Conservation (phyloP, 2,888 invertebrate genomes). For the Drosophila cognata region DNA sequence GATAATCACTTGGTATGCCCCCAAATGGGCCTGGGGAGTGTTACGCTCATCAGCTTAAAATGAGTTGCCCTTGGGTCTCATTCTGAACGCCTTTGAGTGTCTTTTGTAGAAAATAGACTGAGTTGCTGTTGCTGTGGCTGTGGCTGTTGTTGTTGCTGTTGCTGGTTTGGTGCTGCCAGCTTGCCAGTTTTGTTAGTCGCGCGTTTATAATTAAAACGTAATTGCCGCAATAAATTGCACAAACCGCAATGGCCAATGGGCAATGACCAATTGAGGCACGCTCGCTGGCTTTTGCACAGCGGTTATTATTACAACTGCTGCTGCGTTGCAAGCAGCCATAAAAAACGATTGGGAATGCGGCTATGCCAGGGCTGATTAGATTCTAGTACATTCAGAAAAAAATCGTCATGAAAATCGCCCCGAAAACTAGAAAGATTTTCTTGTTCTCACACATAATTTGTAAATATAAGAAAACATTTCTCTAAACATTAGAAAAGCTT, state of each 20-base stretch:
- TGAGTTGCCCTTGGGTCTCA: constrained; percentile 14
- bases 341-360: constrained; percentile 48
- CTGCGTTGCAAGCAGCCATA: constrained; percentile 59
- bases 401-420: background rate
- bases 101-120: background rate
- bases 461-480: background rate
- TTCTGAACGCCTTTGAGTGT: constrained; percentile 1
- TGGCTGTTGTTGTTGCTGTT: constrained; percentile 14
- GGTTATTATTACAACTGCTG: constrained; percentile 65
- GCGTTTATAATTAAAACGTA: constrained; percentile 78
- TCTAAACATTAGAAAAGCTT: no score
- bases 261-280: constrained; percentile 42
- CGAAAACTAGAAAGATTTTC: background rate
- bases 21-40: constrained; percentile 7
- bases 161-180: constrained; percentile 29
- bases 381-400: background rate
- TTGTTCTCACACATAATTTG: background rate
- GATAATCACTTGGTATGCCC: constrained; percentile 11
- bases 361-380: constrained; percentile 18
- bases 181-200: constrained; percentile 57
- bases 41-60: constrained; percentile 17
- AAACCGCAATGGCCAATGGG: constrained; percentile 62
- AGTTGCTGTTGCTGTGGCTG: constrained; percentile 7
- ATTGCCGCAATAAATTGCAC: constrained; percentile 77
- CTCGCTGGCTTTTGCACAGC: constrained; percentile 33